Evolutionary conservation across 2,113 vertebrate species (phyloP).

Genomic region (Bolborhynchus lineola): DNA sequence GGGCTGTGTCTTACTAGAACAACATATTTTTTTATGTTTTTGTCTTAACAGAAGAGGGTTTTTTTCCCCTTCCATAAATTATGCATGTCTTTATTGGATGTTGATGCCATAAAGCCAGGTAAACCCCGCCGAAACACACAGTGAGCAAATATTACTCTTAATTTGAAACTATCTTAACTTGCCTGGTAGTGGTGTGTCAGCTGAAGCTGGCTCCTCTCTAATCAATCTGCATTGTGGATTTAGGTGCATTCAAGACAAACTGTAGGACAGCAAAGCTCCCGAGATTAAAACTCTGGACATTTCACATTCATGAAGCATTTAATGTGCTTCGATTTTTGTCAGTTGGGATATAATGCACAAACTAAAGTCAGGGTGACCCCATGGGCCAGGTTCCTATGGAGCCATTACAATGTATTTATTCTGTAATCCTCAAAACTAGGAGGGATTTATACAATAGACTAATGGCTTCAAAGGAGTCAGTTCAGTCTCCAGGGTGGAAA

Average conservation of each 20-base stretch:
- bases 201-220: neutral
- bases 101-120: neutral
- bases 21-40: neutral
- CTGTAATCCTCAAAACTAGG: slow-evolving; percentile 47
- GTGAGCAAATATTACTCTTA: neutral
- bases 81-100: neutral
- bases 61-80: neutral
- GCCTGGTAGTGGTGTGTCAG: neutral
- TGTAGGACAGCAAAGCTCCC: neutral
- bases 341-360: neutral
- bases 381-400: neutral
- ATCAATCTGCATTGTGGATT: neutral
- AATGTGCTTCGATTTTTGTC: slow-evolving; percentile 53
- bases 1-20: neutral
- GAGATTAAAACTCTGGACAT: slow-evolving; percentile 29
- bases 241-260: neutral
- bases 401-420: slow-evolving; percentile 50
- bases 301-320: slow-evolving; percentile 35
- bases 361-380: slow-evolving; percentile 37
- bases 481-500: slow-evolving; percentile 8
- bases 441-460: slow-evolving; percentile 56
- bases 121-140: neutral
- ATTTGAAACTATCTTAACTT: neutral
- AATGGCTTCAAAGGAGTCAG: slow-evolving; percentile 47
- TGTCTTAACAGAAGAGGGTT: neutral